Evolutionary conservation across 2,888 invertebrate genomes (phyloP).

Genomic region (Acrobasis repandana): DNA sequence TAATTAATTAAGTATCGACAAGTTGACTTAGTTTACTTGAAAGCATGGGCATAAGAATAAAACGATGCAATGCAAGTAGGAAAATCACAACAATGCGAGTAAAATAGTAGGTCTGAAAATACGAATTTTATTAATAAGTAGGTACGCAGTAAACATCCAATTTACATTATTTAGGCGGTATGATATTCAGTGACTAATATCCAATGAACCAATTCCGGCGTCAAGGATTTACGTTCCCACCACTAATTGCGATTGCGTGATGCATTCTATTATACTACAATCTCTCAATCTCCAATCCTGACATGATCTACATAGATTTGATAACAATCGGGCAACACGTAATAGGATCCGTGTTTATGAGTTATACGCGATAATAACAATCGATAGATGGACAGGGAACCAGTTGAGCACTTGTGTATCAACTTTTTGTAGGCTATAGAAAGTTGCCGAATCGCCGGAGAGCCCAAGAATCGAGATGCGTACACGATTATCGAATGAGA

Average conservation of each 20-base stretch:
- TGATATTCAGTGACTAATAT: background rate
- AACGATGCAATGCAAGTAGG: no score
- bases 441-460: conserved; percentile 50
- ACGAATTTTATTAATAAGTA: no score
- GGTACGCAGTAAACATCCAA: no score
- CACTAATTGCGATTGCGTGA: conserved; percentile 20
- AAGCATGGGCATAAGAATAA: no score
- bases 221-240: conserved; percentile 18
- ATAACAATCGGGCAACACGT: conserved; percentile 30
- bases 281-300: conserved; percentile 25
- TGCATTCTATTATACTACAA: conserved; percentile 15
- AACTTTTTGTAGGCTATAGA: conserved; percentile 59
- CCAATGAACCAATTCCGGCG: background rate
- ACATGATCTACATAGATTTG: conserved; percentile 27
- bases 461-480: conserved; percentile 36
- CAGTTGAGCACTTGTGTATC: conserved; percentile 48
- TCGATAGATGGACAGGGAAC: conserved; percentile 48
- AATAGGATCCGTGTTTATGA: conserved; percentile 35
- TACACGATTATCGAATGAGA: conserved; percentile 42
- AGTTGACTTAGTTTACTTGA: no score
- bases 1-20: no score
- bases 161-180: background rate
- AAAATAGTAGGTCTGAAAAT: no score
- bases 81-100: no score
- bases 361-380: conserved; percentile 42